Evolutionary conservation across 2,113 vertebrate genomes (phyloP).

Genomic region (Halichoerus grypus): DNA sequence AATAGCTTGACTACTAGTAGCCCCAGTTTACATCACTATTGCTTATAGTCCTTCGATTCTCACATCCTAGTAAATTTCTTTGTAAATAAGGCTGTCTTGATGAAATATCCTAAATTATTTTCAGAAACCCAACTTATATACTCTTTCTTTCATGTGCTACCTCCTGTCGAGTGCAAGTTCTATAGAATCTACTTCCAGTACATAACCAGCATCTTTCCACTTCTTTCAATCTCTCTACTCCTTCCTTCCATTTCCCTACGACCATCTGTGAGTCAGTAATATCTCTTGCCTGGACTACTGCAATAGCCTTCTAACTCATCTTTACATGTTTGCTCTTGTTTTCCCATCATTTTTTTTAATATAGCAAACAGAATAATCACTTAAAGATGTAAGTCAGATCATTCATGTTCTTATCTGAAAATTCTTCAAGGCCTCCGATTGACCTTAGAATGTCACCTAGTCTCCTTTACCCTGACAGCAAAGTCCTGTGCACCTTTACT

Average conservation of each 20-base stretch:
- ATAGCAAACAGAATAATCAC: neutral
- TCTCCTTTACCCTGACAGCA: neutral
- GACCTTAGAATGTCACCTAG: neutral
- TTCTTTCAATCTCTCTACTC: neutral
- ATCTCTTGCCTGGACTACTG: neutral
- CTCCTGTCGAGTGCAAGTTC: neutral
- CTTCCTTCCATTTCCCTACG: neutral
- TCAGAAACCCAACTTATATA: neutral
- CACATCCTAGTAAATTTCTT: neutral
- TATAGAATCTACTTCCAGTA: neutral
- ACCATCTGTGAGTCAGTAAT: neutral
- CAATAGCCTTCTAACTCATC: neutral
- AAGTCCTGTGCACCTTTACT: neutral
- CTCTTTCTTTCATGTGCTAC: neutral
- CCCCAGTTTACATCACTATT: neutral
- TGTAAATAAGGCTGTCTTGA: neutral
- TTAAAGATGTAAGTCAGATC: neutral
- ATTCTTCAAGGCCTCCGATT: neutral
- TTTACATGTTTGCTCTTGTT: neutral
- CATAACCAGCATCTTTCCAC: neutral
- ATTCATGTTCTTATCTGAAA: neutral
- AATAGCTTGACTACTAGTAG: neutral
- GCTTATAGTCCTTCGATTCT: neutral
- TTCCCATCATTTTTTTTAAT: neutral
- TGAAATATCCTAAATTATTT: neutral